These are phyloP conservation scores for Hyperopisus bebe DNA, from an alignment of 2,113 vertebrate genomes.

Conservation along the genomic window DNA sequence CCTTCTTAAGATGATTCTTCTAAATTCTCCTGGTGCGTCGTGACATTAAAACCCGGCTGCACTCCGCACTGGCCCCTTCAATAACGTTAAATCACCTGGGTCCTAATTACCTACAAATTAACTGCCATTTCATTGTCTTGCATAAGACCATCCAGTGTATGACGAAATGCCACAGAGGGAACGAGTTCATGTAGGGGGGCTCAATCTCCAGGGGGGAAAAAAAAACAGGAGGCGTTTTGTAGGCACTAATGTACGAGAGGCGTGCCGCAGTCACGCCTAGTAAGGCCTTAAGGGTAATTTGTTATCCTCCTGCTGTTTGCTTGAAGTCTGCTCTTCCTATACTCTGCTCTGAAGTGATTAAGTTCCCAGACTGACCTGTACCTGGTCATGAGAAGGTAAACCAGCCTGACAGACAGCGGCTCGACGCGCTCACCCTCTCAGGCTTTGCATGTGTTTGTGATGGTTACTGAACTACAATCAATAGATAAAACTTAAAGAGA, in stretches of 20 bases:
- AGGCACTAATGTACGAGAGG: constrained; percentile 22
- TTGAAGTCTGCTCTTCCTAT: neutral
- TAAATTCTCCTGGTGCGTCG: constrained; percentile 11
- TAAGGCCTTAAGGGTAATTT: constrained; percentile 36
- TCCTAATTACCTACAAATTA: constrained; percentile 75
- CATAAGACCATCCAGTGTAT: constrained; percentile 73
- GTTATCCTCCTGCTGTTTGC: constrained; percentile 34
- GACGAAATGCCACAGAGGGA: constrained; percentile 69
- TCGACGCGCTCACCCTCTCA: neutral
- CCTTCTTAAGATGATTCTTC: constrained; percentile 23
- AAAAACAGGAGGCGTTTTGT: constrained; percentile 31
- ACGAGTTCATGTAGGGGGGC: constrained; percentile 51
- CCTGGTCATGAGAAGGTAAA: neutral
- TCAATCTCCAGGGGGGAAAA: constrained; percentile 42
- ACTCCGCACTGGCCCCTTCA: constrained; percentile 43
- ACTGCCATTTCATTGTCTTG: constrained; percentile 75
- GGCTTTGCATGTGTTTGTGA: neutral
- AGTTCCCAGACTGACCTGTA: neutral
- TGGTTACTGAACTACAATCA: neutral
- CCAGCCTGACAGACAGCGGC: neutral
- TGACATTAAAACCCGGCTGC: constrained; percentile 39
- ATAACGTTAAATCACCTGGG: constrained; percentile 63
- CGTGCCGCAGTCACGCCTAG: constrained; percentile 34
- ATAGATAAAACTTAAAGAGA: neutral
- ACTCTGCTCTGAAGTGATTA: neutral